Percentiles rank a stretch among this genome's conserved stretches.
Evolutionary conservation across 2,797 vertebrate species (phyloP).

Genomic region (Rhinella marina): DNA sequence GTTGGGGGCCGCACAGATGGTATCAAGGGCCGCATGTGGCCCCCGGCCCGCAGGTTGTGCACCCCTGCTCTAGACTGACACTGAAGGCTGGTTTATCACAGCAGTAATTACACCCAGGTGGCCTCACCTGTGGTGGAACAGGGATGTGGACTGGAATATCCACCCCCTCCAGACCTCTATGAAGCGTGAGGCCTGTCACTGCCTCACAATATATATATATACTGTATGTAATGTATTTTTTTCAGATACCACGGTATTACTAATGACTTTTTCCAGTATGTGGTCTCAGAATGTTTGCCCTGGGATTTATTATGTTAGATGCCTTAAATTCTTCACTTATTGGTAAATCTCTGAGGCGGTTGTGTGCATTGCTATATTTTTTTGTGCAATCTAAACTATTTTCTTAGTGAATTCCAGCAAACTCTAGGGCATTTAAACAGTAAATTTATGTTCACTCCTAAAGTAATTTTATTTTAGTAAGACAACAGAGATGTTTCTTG

Average conservation of each 20-base stretch:
- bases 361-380: slow-evolving; percentile 7
- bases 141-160: too few species aligned
- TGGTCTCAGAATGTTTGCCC: background rate
- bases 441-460: background rate
- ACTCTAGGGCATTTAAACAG: background rate
- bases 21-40: too few species aligned
- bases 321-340: slow-evolving; percentile 3
- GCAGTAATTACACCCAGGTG: too few species aligned
- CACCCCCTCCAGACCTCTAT: too few species aligned
- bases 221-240: background rate
- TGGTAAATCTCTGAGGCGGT: slow-evolving; percentile 17
- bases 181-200: too few species aligned
- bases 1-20: too few species aligned
- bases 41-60: too few species aligned
- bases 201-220: too few species aligned
- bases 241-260: background rate
- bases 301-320: background rate
- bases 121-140: too few species aligned
- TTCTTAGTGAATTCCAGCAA: background rate
- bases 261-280: background rate
- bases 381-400: slow-evolving; percentile 10
- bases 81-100: too few species aligned
- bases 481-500: background rate
- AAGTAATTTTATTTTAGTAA: background rate
- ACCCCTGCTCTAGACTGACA: too few species aligned